Conservation (phyloP, 1,140 invertebrate species). For the Chironomus tepperi region DNA sequence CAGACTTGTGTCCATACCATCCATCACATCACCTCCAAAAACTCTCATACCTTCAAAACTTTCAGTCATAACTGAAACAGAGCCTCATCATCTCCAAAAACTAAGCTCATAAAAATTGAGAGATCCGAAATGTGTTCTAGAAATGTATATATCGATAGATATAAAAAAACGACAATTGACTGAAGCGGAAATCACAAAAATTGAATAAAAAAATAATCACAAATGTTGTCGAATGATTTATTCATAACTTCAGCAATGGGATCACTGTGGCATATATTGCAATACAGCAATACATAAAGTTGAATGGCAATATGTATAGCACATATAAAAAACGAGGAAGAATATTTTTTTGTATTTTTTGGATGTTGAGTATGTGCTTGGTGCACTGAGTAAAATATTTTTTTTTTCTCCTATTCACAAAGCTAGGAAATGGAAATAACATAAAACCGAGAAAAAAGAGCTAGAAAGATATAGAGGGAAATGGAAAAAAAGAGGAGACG, state of each 20-base stretch:
- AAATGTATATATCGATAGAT: neutral
- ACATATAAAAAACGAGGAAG: neutral
- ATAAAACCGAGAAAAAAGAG: neutral
- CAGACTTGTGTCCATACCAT: too few relatives aligned
- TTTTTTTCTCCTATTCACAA: neutral
- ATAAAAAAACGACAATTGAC: slow-evolving; percentile 21
- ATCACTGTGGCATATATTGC: slow-evolving; percentile 15
- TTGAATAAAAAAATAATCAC: slow-evolving; percentile 21
- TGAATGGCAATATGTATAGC: neutral
- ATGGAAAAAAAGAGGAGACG: neutral
- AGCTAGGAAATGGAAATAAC: neutral
- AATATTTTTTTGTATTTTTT: neutral
- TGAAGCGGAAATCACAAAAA: slow-evolving; percentile 23
- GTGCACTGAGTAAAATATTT: neutral
- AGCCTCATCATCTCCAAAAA: too few relatives aligned
- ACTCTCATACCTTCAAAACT: too few relatives aligned
- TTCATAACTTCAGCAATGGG: slow-evolving; percentile 15
- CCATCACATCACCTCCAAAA: too few relatives aligned
- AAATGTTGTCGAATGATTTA: slow-evolving; percentile 23
- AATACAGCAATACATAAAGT: neutral
- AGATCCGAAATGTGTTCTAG: neutral
- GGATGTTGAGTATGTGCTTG: neutral
- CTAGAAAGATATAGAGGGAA: neutral
- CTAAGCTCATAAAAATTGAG: neutral
- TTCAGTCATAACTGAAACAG: too few relatives aligned